Evolutionary conservation across 2,113 vertebrate genomes (phyloP).

Genomic region (Anolis carolinensis): DNA sequence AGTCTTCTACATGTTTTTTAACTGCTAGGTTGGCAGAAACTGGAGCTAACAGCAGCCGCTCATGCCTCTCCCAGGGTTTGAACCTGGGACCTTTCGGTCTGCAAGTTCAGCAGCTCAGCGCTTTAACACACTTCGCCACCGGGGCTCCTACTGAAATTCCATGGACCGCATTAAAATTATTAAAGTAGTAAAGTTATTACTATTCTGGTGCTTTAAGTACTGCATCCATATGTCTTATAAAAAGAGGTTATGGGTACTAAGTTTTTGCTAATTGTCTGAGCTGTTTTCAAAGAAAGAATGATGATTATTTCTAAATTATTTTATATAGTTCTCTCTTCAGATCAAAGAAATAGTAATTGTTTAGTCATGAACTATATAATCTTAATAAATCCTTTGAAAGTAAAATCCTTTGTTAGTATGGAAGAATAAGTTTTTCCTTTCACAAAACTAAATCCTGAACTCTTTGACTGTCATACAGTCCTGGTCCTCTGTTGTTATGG

Average conservation of each 20-base stretch:
- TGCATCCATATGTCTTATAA: not conserved
- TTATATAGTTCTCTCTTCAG: not conserved
- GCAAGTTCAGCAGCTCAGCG: no score
- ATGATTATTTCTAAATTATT: not conserved
- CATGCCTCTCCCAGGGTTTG: no score
- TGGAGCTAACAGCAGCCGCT: no score
- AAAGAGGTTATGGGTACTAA: not conserved
- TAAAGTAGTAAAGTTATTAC: not conserved
- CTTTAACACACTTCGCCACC: no score
- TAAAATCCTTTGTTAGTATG: not conserved
- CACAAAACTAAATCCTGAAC: not conserved
- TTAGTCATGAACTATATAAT: not conserved
- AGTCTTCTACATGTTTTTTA: no score
- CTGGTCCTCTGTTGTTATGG: not conserved
- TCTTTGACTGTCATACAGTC: not conserved
- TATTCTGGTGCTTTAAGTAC: not conserved
- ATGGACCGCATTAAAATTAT: no score
- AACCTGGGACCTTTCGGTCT: no score
- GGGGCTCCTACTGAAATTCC: no score
- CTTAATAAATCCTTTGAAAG: not conserved
- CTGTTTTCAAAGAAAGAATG: not conserved
- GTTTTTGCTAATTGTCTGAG: conserved; percentile 20
- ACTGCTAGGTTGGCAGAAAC: no score
- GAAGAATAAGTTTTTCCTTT: not conserved
- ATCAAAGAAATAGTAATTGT: not conserved